These are phyloP conservation scores for Periophthalmus magnuspinnatus DNA, from an alignment of 2,797 vertebrate species.

Conservation along the genomic window DNA sequence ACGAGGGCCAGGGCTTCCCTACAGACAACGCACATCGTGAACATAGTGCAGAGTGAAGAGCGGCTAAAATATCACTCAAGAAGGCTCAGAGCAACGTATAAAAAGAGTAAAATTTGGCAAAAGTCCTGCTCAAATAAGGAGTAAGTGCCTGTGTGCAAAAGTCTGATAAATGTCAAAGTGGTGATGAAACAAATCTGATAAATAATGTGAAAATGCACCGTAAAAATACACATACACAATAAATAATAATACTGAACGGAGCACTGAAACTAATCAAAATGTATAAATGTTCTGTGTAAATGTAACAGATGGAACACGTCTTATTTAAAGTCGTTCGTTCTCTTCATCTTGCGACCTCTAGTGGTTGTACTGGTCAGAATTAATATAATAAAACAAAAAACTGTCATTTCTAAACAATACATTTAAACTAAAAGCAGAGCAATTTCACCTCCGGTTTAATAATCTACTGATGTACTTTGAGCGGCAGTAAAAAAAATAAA, in stretches of 20 bases:
- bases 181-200: neutral
- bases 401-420: neutral
- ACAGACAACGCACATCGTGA: slow-evolving; percentile 10
- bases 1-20: slow-evolving; percentile 87
- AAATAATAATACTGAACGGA: neutral
- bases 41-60: neutral
- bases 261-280: neutral
- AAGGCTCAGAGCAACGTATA: neutral
- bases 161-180: neutral
- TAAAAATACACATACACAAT: too few relatives aligned
- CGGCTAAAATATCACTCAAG: neutral
- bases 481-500: neutral
- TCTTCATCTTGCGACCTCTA: neutral
- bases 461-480: neutral
- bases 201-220: neutral
- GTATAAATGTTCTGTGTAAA: neutral
- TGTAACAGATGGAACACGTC: too few relatives aligned
- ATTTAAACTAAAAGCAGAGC: neutral
- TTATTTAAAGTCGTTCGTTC: neutral
- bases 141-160: neutral
- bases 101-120: neutral
- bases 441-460: too few relatives aligned
- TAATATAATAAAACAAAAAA: neutral
- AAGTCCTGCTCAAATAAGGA: neutral
- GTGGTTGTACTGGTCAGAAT: neutral